These are phyloP conservation scores for Torymus auratus DNA, from an alignment of 2,888 invertebrate genomes.

Conservation along the genomic window DNA sequence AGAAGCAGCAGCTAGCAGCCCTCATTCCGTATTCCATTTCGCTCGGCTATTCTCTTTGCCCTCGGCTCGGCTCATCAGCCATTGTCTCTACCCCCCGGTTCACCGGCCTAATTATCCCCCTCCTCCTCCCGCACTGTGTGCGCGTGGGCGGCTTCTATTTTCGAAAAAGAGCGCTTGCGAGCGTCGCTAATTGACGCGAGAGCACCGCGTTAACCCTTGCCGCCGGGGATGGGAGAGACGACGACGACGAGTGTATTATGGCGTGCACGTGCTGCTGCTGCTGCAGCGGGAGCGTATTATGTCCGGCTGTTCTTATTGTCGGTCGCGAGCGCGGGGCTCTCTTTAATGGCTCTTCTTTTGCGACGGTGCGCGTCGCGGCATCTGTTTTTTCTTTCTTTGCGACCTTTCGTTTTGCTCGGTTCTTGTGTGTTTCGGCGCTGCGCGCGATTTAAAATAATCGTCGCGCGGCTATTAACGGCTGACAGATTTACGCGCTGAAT, in stretches of 20 bases:
- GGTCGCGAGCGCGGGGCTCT: conserved; percentile 9
- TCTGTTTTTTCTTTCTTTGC: not conserved
- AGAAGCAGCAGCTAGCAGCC: conserved; percentile 53
- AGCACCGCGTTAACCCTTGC: no score
- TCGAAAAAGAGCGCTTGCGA: conserved; percentile 33
- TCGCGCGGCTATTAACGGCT: conserved; percentile 5
- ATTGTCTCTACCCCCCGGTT: conserved; percentile 70
- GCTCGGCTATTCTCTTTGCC: conserved; percentile 73
- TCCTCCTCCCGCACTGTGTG: not conserved
- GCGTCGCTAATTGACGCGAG: conserved; percentile 65
- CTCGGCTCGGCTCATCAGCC: conserved; percentile 65
- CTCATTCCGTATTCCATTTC: conserved; percentile 75
- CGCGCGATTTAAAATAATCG: conserved; percentile 1
- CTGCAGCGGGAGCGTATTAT: conserved; percentile 1
- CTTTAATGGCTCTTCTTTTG: conserved; percentile 40
- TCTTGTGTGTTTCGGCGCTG: no score
- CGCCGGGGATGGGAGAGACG: conserved; percentile 31
- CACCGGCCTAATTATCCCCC: conserved; percentile 62
- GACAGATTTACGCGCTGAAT: conserved; percentile 7
- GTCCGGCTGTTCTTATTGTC: conserved; percentile 35
- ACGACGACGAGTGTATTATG: not conserved
- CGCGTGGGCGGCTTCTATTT: conserved; percentile 44
- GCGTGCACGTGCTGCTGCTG: conserved; percentile 3
- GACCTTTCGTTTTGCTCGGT: not conserved
- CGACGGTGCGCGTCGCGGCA: not conserved